Evolutionary conservation across 2,888 invertebrate species (phyloP), one percentile per base, ranked within the genome.

Genomic region (Heliconius ismenius): DNA sequence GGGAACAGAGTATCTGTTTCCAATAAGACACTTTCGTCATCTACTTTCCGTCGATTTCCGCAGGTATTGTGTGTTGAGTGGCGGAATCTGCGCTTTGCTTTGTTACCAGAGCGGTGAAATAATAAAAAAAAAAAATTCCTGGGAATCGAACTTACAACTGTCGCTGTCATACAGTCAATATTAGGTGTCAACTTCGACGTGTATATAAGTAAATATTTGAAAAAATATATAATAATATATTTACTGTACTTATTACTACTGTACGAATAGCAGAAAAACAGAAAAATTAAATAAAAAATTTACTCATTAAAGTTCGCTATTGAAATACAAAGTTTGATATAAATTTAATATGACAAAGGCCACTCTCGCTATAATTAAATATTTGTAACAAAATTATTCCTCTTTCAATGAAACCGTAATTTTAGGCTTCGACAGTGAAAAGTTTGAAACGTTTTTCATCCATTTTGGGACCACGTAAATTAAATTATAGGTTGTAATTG

Each of bases 351-450:
- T 54, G 69, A 70, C 72, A 76, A 76, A 72, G 65, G 65, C 21
- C 54, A 70, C 26, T 64, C 49, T 58, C 49, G 15, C 26, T 36
- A 62, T 72, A 65, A 75, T 75, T 26, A 75, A 77, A 74, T 77
- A 78, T 75, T 67, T 78, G 78, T 78, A 68, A 62, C 78, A 49
- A 73, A 64, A 75, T 78, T 75, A 79, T 74, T 77, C 70, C 75
- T 69, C 79, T 79, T 79, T 79, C 65, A 74, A 73, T 62, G 72
- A 39, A 75, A 68, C 62, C 73, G 58, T 77, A 73, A 75, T 73
- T 70, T 74, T 77, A 75, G 73, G 75, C 68, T 58, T 3, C 58
- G n/a, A 10, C 58, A 72, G 54, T 54, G 76, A 28, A 73, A 79
- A 77, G 64, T 79, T 79, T 70, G 11, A 64, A 77, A 24, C 75